Percentiles rank a stretch among this genome's conserved stretches.
phyloP scores from a whole-genome alignment of 2,113 vertebrate species.

The Cygnus buccinator region DNA sequence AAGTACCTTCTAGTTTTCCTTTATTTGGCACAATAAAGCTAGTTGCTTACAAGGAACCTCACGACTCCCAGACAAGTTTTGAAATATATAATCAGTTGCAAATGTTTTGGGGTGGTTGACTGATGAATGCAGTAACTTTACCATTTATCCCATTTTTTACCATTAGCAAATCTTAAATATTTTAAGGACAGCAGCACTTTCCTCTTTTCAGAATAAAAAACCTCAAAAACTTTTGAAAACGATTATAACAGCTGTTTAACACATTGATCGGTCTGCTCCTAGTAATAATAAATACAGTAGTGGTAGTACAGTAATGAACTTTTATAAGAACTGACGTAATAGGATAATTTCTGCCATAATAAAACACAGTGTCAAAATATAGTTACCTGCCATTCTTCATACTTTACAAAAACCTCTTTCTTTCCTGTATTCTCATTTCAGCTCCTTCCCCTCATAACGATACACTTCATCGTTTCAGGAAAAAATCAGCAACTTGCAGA shows the following conservation, averaged over 20 bases:
- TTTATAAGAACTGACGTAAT: neutral
- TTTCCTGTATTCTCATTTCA: neutral
- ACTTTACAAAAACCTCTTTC: neutral
- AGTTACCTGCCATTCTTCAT: neutral
- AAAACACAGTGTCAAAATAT: neutral
- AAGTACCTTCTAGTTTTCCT: slow-evolving; percentile 41
- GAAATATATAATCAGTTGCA: slow-evolving; percentile 76
- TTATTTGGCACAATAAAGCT: slow-evolving; percentile 31
- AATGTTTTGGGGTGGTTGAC: slow-evolving; percentile 78
- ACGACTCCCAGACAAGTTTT: slow-evolving; percentile 50
- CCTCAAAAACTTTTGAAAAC: neutral
- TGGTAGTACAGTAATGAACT: neutral
- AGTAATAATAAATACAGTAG: neutral
- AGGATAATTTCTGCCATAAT: neutral
- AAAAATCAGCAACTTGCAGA: neutral
- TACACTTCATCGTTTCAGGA: neutral
- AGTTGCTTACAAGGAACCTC: slow-evolving; percentile 48
- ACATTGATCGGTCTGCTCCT: neutral
- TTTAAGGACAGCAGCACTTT: slow-evolving; percentile 36
- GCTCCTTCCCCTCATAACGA: neutral
- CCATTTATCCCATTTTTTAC: slow-evolving; percentile 64
- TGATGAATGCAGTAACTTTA: slow-evolving; percentile 69
- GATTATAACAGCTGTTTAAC: neutral
- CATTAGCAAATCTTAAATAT: slow-evolving; percentile 50
- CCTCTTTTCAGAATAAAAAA: neutral